Evolutionary conservation across 2,888 invertebrate genomes (phyloP), one percentile per base, ranked within the genome.

Genomic region (Drosophila neonasuta): DNA sequence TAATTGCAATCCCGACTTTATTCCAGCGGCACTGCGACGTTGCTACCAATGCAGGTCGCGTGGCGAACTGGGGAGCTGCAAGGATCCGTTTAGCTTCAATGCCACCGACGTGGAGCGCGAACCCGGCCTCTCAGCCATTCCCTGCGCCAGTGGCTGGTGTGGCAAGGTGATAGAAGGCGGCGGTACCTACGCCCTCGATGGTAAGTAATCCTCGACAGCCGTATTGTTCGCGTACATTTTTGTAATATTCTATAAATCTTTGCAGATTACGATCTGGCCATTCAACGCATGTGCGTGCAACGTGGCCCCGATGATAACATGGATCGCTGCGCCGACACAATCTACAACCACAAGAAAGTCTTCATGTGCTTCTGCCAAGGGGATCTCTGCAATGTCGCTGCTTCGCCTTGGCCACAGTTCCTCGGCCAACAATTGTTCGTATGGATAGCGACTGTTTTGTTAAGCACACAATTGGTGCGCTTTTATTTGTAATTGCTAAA

Each of bases 351-450:
- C 84, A 95, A 94, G 86, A 95, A 95, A 88, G 97, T 97, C 0
- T 95, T 94, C 87, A 96, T 97, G 95, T 97, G 97, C 88, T 96
- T 97, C 88, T 97, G 97, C 86, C 94, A 93, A 80, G 97, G 97
- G 5, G 97, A 97, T 90, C 92, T 97, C 36, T 97, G 97, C 90
- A 97, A 97, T 58, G 62, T 56, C 17, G 58, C 60, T 30, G 15
- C 10, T n/a, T 24, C 11, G 2, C 48, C 10, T 4, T 36, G 59
- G 52, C 7, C 32, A 1, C 45, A 30, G 11, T 39, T n/a, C 20
- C 52, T 4, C 36, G n/a, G n/a, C 36, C 11, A n/a, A n/a, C 36
- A 11, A n/a, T 13, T 68, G 3, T 9, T n/a, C 0, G 7, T 61
- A 6, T 17, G 54, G 15, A 9, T 24, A 10, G 20, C 36, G 8